Percentiles rank a stretch among this genome's conserved stretches.
Conservation (phyloP, 2,113 vertebrate genomes). For the Burhinus bistriatus region DNA sequence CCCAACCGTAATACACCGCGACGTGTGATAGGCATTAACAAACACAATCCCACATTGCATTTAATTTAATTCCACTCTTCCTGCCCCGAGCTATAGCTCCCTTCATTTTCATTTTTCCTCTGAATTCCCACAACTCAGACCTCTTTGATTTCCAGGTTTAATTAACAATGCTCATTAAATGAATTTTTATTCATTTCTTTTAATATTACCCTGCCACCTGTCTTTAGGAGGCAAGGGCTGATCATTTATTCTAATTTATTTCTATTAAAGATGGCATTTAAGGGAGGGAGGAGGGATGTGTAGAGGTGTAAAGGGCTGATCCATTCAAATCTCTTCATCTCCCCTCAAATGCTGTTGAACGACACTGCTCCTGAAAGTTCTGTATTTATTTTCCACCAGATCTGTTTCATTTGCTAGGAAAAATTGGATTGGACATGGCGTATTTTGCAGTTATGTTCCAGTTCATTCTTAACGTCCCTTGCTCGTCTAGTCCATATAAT, state of each 20-base stretch:
- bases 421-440: conserved; percentile 65
- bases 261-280: conserved; percentile 63
- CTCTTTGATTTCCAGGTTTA: conserved; percentile 78
- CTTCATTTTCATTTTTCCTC: conserved; percentile 74
- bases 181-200: conserved; percentile 76
- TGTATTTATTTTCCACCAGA: conserved; percentile 51
- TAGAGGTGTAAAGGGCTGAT: background rate
- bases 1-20: background rate
- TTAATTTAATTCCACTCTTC: conserved; percentile 72
- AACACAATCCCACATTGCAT: conserved; percentile 52
- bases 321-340: background rate
- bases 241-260: conserved; percentile 72
- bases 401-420: conserved; percentile 46
- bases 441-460: conserved; percentile 63
- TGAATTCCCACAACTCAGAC: conserved; percentile 75
- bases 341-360: background rate
- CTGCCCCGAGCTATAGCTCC: conserved; percentile 68
- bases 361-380: conserved; percentile 5
- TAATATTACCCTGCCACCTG: conserved; percentile 73
- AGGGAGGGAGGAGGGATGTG: conserved; percentile 2
- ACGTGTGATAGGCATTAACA: conserved; percentile 59
- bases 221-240: conserved; percentile 64
- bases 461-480: conserved; percentile 11
- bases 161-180: conserved; percentile 79
- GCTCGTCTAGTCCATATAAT: background rate